Percentiles rank a stretch among this genome's conserved stretches.
phyloP scores from a whole-genome alignment of 2,888 invertebrate genomes.

The Caenorhabditis angaria region DNA sequence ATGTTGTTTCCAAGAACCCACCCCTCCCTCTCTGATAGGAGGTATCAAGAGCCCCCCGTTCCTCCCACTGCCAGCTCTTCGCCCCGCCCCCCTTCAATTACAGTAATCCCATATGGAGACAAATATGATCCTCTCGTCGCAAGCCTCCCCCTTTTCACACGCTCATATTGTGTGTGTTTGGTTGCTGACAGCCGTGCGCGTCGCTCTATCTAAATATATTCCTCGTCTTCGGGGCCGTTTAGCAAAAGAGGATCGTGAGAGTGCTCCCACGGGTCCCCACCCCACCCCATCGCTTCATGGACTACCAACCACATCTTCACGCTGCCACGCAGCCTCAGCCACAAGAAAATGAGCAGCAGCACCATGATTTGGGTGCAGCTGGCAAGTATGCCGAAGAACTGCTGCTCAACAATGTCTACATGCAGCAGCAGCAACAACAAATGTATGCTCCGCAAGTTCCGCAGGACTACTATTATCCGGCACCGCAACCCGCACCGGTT shows the following conservation, averaged over 20 bases:
- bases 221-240: neutral
- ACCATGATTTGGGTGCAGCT: neutral
- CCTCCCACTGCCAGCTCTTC: neutral
- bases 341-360: neutral
- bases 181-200: constrained; percentile 1
- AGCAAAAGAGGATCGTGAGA: neutral
- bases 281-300: neutral
- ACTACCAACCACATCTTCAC: neutral
- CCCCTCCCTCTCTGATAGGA: neutral
- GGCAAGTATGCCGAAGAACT: neutral
- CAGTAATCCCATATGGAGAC: constrained; percentile 59
- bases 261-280: neutral
- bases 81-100: neutral
- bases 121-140: constrained; percentile 73
- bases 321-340: neutral
- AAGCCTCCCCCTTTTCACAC: constrained; percentile 68
- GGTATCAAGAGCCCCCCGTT: no score
- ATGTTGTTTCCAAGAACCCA: neutral
- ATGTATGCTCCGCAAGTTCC: neutral
- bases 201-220: neutral
- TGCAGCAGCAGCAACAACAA: constrained; percentile 11
- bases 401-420: neutral
- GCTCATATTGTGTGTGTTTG: constrained; percentile 8
- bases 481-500: neutral
- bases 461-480: no score